Percentiles rank a stretch among this genome's conserved stretches.
Evolutionary conservation across 2,113 vertebrate species (phyloP).

Genomic region (Periophthalmus modestus): DNA sequence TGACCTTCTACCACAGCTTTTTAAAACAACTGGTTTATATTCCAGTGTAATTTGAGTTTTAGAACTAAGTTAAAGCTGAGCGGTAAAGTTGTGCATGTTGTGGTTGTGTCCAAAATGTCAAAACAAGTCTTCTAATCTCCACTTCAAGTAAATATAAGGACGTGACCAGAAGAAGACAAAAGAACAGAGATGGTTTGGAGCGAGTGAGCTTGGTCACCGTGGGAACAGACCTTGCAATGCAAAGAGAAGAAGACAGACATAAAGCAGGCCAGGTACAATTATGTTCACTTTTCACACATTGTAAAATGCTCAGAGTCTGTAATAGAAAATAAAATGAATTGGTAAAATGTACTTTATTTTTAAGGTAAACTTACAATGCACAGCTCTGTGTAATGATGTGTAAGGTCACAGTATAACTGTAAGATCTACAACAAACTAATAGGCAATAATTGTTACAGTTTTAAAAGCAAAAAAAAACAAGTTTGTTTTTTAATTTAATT

Average conservation of each 20-base stretch:
- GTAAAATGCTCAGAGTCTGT: too few relatives aligned
- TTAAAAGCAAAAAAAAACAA: too few relatives aligned
- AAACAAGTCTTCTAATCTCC: slow-evolving; percentile 18
- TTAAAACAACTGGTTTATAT: not conserved
- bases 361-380: too few relatives aligned
- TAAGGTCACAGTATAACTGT: too few relatives aligned
- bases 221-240: slow-evolving; percentile 59
- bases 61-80: slow-evolving; percentile 16
- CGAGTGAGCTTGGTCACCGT: slow-evolving; percentile 60
- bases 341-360: too few relatives aligned
- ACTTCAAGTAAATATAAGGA: slow-evolving; percentile 4
- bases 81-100: slow-evolving; percentile 14
- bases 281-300: not conserved
- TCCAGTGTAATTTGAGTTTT: slow-evolving; percentile 1
- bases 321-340: not conserved
- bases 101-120: slow-evolving; percentile 38
- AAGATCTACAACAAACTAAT: too few relatives aligned
- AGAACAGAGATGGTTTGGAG: slow-evolving; percentile 48
- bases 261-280: not conserved
- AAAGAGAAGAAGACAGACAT: slow-evolving; percentile 25
- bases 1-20: slow-evolving; percentile 22
- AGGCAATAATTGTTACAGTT: too few relatives aligned
- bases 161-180: slow-evolving; percentile 3
- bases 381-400: too few relatives aligned
- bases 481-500: too few relatives aligned